phyloP scores from a whole-genome alignment of 92 coral and sea anemone genomes.

The Siderastrea radians region DNA sequence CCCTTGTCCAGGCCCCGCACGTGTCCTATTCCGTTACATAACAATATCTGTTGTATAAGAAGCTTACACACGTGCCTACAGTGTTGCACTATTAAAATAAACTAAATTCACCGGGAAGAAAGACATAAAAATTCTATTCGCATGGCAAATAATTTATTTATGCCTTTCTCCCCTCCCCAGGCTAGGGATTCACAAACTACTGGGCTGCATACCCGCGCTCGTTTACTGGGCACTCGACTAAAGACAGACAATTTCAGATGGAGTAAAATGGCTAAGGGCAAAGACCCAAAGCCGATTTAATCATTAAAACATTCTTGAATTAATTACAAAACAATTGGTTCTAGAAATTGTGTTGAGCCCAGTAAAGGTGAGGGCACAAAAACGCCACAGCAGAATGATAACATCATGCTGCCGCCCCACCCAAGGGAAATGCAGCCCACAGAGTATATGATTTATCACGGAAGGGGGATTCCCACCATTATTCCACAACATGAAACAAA shows the following conservation, averaged over 20 bases:
- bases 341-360: slow-evolving; percentile 10
- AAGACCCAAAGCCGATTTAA: slow-evolving; percentile 5
- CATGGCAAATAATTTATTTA: not conserved
- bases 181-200: slow-evolving; percentile 15
- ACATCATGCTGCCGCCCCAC: slow-evolving; percentile 14
- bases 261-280: slow-evolving; percentile 29
- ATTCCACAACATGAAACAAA: not conserved
- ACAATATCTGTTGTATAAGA: too few relatives aligned
- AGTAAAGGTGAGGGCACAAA: slow-evolving; percentile 11
- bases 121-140: too few relatives aligned
- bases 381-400: slow-evolving; percentile 3
- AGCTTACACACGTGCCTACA: too few relatives aligned
- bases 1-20: too few relatives aligned
- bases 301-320: not conserved
- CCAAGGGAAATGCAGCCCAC: slow-evolving; percentile 28
- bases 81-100: too few relatives aligned
- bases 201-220: slow-evolving; percentile 29
- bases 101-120: too few relatives aligned
- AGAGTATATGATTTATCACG: not conserved
- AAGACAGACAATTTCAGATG: slow-evolving; percentile 10
- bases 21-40: too few relatives aligned
- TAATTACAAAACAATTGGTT: not conserved
- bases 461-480: not conserved
- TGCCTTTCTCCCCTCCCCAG: slow-evolving; percentile 25
- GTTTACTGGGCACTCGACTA: slow-evolving; percentile 27